Conservation (phyloP, 2,113 vertebrate genomes). For the Corythornis vintsioides region DNA sequence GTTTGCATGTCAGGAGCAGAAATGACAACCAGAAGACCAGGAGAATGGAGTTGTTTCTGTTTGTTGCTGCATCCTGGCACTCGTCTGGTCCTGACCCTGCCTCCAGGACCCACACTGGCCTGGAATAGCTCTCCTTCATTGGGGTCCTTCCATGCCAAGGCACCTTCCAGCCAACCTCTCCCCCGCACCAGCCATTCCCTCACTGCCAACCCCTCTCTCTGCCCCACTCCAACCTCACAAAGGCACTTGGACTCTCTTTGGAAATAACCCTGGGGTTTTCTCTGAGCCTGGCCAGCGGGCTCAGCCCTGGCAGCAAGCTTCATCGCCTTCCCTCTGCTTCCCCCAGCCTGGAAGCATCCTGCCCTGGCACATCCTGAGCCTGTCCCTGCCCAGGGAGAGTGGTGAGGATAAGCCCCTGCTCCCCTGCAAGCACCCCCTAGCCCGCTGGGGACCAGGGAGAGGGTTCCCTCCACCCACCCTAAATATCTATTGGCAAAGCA, state of each 20-base stretch:
- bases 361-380: neutral
- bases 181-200: neutral
- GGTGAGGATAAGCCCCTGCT: rapidly evolving
- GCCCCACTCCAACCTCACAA: neutral
- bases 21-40: constrained; percentile 30
- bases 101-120: neutral
- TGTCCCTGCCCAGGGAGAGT: neutral
- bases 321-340: neutral
- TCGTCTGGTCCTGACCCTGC: neutral
- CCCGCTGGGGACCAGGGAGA: rapidly evolving
- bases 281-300: neutral
- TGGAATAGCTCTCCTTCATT: rapidly evolving
- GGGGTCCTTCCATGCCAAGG: neutral
- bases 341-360: neutral
- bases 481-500: neutral
- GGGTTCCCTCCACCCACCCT: neutral
- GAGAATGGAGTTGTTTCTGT: neutral
- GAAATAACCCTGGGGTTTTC: neutral
- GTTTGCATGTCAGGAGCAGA: constrained; percentile 15
- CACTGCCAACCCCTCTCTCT: neutral
- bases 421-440: neutral
- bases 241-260: neutral
- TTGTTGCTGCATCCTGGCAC: neutral
- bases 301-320: neutral
- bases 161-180: neutral